phyloP scores from a whole-genome alignment of 2,888 invertebrate genomes.

The Melieria omissa region DNA sequence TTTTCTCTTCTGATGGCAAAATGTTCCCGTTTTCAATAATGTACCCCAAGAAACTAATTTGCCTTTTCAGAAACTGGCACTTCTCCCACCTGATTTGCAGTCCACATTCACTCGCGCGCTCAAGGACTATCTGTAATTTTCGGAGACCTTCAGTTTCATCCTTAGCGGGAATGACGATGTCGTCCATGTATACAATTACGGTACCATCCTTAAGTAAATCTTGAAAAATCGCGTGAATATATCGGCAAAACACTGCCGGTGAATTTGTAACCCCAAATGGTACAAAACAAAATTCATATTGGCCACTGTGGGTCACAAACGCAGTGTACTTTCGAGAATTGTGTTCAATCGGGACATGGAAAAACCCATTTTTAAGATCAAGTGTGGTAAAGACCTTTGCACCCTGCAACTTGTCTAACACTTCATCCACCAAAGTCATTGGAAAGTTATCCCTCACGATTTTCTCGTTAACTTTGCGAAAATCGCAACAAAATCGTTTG shows the following conservation, averaged over 20 bases:
- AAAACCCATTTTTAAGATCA: constrained; percentile 41
- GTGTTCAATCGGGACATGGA: constrained; percentile 29
- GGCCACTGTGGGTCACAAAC: constrained; percentile 54
- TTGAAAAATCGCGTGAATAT: constrained; percentile 27
- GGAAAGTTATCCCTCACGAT: constrained; percentile 20
- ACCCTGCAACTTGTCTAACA: constrained; percentile 36
- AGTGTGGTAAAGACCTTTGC: constrained; percentile 33
- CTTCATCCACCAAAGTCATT: constrained; percentile 36
- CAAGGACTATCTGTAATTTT: constrained; percentile 29
- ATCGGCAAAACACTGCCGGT: constrained; percentile 43
- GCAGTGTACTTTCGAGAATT: constrained; percentile 34
- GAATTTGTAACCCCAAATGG: constrained; percentile 62
- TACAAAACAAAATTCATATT: constrained; percentile 51
- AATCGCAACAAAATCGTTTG: constrained; percentile 36
- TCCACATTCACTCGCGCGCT: constrained; percentile 25
- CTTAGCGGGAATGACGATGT: constrained; percentile 36
- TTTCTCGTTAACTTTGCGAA: constrained; percentile 42
- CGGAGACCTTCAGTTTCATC: constrained; percentile 29
- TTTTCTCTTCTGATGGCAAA: constrained; percentile 34
- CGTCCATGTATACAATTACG: constrained; percentile 35
- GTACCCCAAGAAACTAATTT: constrained; percentile 42
- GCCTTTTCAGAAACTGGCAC: constrained; percentile 38
- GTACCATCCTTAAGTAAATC: constrained; percentile 23
- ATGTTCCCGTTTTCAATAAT: constrained; percentile 38
- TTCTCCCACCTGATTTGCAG: constrained; percentile 39